These are phyloP conservation scores for Eutolmus rufibarbis DNA, from an alignment of 2,888 invertebrate species.

Conservation along the genomic window DNA sequence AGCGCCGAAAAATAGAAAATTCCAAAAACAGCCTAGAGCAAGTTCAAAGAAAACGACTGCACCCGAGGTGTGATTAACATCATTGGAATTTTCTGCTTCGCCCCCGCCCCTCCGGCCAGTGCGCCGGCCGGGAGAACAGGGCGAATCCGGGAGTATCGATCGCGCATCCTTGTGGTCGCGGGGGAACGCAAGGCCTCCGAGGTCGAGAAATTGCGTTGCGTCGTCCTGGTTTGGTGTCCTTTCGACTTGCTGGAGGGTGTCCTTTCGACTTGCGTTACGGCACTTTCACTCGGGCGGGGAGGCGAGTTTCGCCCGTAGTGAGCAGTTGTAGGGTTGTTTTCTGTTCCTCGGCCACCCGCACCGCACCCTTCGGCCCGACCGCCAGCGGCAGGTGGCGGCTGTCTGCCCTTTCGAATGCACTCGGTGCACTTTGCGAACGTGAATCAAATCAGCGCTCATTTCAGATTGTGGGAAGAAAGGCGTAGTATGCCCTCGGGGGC, in stretches of 20 bases:
- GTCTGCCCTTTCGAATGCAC: background rate
- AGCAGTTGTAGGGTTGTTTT: background rate
- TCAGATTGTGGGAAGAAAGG: background rate
- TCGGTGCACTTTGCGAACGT: background rate
- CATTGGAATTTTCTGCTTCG: background rate
- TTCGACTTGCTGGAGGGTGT: background rate
- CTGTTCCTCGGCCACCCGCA: background rate
- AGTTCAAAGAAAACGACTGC: background rate
- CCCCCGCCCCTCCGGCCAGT: background rate
- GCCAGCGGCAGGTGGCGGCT: background rate
- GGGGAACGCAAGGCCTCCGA: background rate
- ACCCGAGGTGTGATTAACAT: background rate
- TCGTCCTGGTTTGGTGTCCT: background rate
- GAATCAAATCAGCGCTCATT: background rate
- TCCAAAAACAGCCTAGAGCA: background rate
- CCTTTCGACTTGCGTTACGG: background rate
- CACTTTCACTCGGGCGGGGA: background rate
- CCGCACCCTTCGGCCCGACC: background rate
- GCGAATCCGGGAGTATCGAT: background rate
- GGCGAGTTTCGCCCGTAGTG: background rate
- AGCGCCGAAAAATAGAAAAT: background rate
- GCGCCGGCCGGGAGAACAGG: background rate
- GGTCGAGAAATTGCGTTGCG: background rate
- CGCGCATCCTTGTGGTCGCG: background rate
- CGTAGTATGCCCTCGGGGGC: background rate